Conservation (phyloP, 2,888 invertebrate species). For the Eurytoma californica region DNA sequence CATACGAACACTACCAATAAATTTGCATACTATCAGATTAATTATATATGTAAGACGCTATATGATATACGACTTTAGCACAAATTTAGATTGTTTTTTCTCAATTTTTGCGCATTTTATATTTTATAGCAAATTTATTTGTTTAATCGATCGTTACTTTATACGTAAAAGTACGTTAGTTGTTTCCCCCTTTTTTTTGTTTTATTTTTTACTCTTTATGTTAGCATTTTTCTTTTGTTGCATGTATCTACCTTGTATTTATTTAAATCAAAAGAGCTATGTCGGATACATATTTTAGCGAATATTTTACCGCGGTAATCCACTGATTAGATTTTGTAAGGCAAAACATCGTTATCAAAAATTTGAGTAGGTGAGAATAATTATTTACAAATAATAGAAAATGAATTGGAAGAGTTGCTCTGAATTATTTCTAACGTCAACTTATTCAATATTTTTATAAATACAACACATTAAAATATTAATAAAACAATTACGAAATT, state of each 20-base stretch:
- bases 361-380: constrained; percentile 44
- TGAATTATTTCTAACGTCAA: constrained; percentile 54
- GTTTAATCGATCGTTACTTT: constrained; percentile 22
- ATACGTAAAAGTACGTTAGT: constrained; percentile 19
- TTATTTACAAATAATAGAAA: constrained; percentile 49
- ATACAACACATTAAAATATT: constrained; percentile 53
- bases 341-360: constrained; percentile 41
- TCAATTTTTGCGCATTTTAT: constrained; percentile 24
- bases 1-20: constrained; percentile 35
- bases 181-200: constrained; percentile 33
- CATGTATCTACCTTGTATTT: constrained; percentile 49
- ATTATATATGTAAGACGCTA: constrained; percentile 20
- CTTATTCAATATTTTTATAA: constrained; percentile 58
- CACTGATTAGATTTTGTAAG: constrained; percentile 52
- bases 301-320: constrained; percentile 47
- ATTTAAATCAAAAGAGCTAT: constrained; percentile 54
- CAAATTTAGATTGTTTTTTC: constrained; percentile 22
- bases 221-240: constrained; percentile 48
- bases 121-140: constrained; percentile 25
- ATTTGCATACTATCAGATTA: constrained; percentile 40
- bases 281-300: constrained; percentile 40
- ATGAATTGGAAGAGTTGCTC: constrained; percentile 53
- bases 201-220: constrained; percentile 45
- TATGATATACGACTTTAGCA: constrained; percentile 28
- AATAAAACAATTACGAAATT: constrained; percentile 53